A percentile compares a stretch with the other conserved stretches of the same genome.
phyloP scores from a whole-genome alignment of 2,113 vertebrate species.

The Dromaius novaehollandiae region DNA sequence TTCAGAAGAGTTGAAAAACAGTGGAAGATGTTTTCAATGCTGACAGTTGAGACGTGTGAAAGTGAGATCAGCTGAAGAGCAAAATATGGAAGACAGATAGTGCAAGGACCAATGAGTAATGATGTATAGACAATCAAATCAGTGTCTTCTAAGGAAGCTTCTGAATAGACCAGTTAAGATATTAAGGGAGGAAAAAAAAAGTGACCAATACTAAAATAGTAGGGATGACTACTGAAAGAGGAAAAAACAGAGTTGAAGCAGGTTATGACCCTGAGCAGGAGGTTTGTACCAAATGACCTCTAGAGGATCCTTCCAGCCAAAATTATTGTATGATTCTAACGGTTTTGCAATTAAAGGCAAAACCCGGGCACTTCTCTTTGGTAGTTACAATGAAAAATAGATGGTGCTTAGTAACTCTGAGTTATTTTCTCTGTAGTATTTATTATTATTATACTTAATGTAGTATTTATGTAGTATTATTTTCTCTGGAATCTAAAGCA shows the following conservation, averaged over 20 bases:
- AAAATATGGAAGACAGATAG: neutral
- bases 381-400: neutral
- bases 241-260: neutral
- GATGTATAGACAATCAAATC: neutral
- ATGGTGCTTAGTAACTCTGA: neutral
- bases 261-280: too few species aligned
- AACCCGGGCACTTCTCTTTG: neutral
- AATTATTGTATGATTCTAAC: neutral
- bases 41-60: neutral
- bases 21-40: neutral
- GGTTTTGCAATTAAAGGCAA: neutral
- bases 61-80: neutral
- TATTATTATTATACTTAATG: neutral
- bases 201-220: neutral
- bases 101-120: neutral
- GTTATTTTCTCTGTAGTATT: neutral
- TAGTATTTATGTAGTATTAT: too few species aligned
- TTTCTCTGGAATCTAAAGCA: neutral
- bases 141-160: neutral
- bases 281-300: neutral
- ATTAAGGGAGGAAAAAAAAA: neutral
- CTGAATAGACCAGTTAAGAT: neutral
- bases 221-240: neutral
- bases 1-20: neutral
- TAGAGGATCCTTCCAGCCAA: neutral